Evolutionary conservation across 2,888 invertebrate genomes (phyloP), one percentile per base, ranked within the genome.

Genomic region (Oscheius sp.): DNA sequence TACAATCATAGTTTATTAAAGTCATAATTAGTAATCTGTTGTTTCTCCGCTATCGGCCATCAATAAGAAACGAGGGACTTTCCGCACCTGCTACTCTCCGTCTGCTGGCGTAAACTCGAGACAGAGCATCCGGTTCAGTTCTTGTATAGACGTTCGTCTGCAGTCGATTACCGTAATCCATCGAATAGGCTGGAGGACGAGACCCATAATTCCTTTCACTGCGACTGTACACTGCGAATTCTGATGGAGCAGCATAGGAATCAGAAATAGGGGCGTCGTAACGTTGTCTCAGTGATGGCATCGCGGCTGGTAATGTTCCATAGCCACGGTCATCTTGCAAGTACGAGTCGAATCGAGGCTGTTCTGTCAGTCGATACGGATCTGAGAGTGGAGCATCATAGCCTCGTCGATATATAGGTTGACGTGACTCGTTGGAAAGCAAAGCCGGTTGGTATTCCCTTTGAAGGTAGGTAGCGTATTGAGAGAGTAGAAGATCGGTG

Each of bases 401-500:
- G 75, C 76, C 75, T 76, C 70, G 66, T 51, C 70, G 51, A 70
- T 42, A 48, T 73, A 75, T 10, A 68, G 68, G 29, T 33, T 35
- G 37, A n/a, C 37, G 42, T 50, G 53, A 51, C 21, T 72, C 72
- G 42, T 74, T 65, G 4, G 58, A 60, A 47, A 74, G 73, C 1
- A 79, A 65, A 47, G 78, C 79, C 37, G 76, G 70, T 71, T 79
- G 79, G 79, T 89, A 88, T 73, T 89, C 86, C 10, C 81, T 79
- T 66, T 86, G 87, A 65, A 89, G 80, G 73, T 87, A 89, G 76
- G 80, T 88, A 33, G 89, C 89, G 76, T 89, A 89, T n/a, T 89
- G 85, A 33, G 87, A 86, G 68, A 89, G 70, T 42, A 42, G 63
- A 78, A 89, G 79, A 37, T 79, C 78, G 35, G 29, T 66, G 9